These are phyloP conservation scores for Drosophila sulfurigaster DNA, from an alignment of 1,140 invertebrate species.

Conservation along the genomic window DNA sequence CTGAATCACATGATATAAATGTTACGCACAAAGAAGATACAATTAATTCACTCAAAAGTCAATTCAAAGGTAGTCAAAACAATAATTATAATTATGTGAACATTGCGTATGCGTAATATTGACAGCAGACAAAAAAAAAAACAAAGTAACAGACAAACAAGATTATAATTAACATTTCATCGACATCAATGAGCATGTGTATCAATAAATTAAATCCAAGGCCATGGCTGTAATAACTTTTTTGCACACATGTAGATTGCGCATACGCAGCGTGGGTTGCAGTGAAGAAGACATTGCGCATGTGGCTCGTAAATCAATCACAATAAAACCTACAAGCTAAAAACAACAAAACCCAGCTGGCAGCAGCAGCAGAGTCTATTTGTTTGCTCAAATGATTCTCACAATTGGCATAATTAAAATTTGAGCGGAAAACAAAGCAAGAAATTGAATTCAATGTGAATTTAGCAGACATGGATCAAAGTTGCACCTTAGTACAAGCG, in stretches of 20 bases:
- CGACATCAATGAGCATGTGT: neutral
- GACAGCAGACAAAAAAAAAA: neutral
- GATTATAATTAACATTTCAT: neutral
- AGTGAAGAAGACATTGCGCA: conserved; percentile 25
- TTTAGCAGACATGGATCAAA: conserved; percentile 6
- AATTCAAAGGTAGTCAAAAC: too few species aligned
- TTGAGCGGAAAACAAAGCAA: neutral
- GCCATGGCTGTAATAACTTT: neutral
- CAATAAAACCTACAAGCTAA: conserved; percentile 21
- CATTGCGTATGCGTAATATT: neutral
- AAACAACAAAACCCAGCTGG: conserved; percentile 44
- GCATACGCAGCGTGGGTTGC: conserved; percentile 46
- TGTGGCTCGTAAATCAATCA: conserved; percentile 53
- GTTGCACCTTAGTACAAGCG: neutral
- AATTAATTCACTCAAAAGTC: too few species aligned
- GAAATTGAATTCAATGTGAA: conserved; percentile 3
- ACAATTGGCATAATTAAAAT: conserved; percentile 72
- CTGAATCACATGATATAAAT: too few species aligned
- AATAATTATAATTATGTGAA: neutral
- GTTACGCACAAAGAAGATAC: too few species aligned
- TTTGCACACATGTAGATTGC: neutral
- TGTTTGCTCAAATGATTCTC: conserved; percentile 64
- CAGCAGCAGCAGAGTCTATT: conserved; percentile 17
- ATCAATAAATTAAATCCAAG: neutral
- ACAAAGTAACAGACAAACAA: neutral